Evolutionary conservation across 1,140 invertebrate species (phyloP).

Genomic region (Plectrocnemia conspersa): DNA sequence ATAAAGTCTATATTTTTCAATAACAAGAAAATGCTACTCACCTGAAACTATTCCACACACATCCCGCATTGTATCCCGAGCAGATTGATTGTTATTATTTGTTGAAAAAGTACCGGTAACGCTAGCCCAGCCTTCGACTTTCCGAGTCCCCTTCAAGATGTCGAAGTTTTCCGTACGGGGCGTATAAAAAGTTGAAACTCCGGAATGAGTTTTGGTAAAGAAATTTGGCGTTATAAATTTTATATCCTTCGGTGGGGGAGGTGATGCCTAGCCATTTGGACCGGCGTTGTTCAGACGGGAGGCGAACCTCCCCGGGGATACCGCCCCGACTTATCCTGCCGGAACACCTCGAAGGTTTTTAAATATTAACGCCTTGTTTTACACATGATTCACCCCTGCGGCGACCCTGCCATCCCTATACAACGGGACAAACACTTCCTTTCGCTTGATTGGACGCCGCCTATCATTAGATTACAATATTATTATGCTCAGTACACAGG

Average conservation of each 20-base stretch:
- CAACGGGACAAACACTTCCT: constrained; percentile 5
- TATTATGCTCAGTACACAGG: too few relatives aligned
- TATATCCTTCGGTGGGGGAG: constrained; percentile 26
- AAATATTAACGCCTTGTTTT: constrained; percentile 28
- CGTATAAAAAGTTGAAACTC: constrained; percentile 28
- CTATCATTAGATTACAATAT: too few relatives aligned
- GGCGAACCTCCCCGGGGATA: constrained; percentile 17
- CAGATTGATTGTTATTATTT: too few relatives aligned
- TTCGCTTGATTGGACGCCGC: too few relatives aligned
- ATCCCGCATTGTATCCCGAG: too few relatives aligned
- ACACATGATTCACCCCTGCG: constrained; percentile 16
- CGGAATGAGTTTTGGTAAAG: constrained; percentile 31
- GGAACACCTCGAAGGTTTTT: constrained; percentile 19
- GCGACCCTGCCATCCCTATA: constrained; percentile 3
- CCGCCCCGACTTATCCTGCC: constrained; percentile 5
- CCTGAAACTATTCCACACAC: too few relatives aligned
- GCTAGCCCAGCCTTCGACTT: constrained; percentile 6
- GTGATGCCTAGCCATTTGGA: constrained; percentile 10
- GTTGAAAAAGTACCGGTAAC: neutral
- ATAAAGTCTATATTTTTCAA: too few relatives aligned
- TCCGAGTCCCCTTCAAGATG: neutral
- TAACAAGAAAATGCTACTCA: too few relatives aligned
- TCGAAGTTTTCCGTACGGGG: constrained; percentile 11
- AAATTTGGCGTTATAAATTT: constrained; percentile 34
- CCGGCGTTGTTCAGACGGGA: neutral